Base-by-base conservation (phyloP, 1,140 invertebrate species). In the Drosophila lacteicornis region DNA sequence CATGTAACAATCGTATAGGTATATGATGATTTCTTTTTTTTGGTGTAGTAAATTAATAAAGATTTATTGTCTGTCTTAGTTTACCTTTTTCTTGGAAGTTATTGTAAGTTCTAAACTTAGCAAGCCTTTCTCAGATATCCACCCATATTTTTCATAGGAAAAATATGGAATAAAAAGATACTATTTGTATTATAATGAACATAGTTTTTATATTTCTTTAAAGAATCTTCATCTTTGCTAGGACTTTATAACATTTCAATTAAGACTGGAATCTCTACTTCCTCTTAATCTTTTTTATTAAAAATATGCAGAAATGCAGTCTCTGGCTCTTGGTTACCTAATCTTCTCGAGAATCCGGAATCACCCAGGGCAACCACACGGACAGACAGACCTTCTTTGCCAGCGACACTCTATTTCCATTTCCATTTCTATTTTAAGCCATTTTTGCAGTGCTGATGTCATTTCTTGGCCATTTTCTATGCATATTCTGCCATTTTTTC, bases 401-500 rank as follows among this genome's bases (percentile, higher is more conserved):
- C 49, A 63, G 43, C 50, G 22, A 51, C 50, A 53, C 65, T 60
- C 36, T 38, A 13, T 38, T 38, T 38, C 36, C 36, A 77, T 60
- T 67, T 42, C 43, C 57, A 71, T 49, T 75, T 78, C 75, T 78
- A 78, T 69, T 69, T 78, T 40, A 40, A 78, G 75, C 17, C 75
- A 27, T 50, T 55, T 77, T 77, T 78, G 75, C 74, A 78, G 22
- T 61, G 75, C 75, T 78, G 75, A 78, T 78, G 75, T 78, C 75
- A 78, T 78, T 53, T 45, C 49, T 56, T 56, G 7, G 53, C 8
- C 36, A 25, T 59, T 66, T 67, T 59, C 62, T 77, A 77, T 77
- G 75, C 75, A 77, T 66, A 77, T 75, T 62, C 69, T 51, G 40
- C 49, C 6, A 43, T 49, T 15, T 50, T 42, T 74, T 15, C 42